Evolutionary conservation across 1,140 invertebrate species (phyloP).

Genomic region (Dendroctonus ponderosae): DNA sequence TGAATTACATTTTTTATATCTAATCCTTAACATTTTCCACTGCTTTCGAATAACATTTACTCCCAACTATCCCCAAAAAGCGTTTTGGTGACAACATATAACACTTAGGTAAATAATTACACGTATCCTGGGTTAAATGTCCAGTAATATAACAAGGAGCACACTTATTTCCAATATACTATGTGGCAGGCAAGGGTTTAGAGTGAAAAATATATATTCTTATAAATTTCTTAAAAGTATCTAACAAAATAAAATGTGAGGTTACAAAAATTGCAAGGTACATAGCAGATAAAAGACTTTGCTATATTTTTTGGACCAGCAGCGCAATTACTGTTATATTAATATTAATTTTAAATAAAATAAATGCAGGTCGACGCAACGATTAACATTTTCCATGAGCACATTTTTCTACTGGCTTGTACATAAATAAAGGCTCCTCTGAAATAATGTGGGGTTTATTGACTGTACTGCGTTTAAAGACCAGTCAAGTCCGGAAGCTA

Average conservation of each 20-base stretch:
- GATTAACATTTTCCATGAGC: too few relatives aligned
- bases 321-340: not conserved
- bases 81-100: conserved; percentile 37
- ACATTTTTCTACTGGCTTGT: too few relatives aligned
- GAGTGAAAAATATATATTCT: conserved; percentile 41
- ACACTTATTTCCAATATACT: conserved; percentile 45
- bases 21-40: conserved; percentile 4
- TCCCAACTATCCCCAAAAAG: conserved; percentile 19
- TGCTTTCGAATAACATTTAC: conserved; percentile 4
- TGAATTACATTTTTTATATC: too few relatives aligned
- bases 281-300: conserved; percentile 45
- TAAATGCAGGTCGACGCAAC: too few relatives aligned
- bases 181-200: conserved; percentile 44
- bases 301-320: conserved; percentile 15
- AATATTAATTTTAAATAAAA: not conserved
- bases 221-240: conserved; percentile 37
- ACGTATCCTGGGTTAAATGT: conserved; percentile 35
- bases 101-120: conserved; percentile 40
- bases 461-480: too few relatives aligned
- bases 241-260: conserved; percentile 40
- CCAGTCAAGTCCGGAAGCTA: too few relatives aligned
- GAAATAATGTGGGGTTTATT: too few relatives aligned
- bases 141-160: conserved; percentile 43
- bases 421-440: too few relatives aligned
- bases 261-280: conserved; percentile 45